phyloP scores from a whole-genome alignment of 2,797 vertebrate genomes.

The Cygnus olor region DNA sequence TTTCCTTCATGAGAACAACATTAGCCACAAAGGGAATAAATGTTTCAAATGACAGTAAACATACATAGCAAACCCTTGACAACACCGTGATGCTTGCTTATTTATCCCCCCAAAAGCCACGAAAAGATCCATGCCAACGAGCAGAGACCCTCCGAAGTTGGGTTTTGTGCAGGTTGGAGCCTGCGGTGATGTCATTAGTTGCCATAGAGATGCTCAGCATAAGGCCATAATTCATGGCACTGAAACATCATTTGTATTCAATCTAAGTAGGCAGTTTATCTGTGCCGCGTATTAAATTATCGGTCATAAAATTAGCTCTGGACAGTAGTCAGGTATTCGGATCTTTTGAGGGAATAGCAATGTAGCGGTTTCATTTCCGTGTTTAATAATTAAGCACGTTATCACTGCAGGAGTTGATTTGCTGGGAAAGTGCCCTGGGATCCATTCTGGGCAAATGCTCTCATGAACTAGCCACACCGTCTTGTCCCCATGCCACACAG shows the following conservation, averaged over 20 bases:
- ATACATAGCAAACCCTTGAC: conserved; percentile 71
- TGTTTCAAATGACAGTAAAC: conserved; percentile 75
- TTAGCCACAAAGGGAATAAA: conserved; percentile 79
- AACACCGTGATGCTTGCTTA: conserved; percentile 55
- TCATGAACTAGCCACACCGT: not conserved
- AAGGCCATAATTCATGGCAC: conserved; percentile 72
- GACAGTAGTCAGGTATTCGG: conserved; percentile 50
- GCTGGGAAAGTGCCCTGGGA: not conserved
- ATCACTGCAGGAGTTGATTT: conserved; percentile 9
- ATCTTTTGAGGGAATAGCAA: conserved; percentile 36
- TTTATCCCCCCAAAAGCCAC: conserved; percentile 41
- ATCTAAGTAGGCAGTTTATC: conserved; percentile 60
- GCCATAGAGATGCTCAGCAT: conserved; percentile 79
- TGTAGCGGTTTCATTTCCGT: not conserved
- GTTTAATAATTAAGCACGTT: conserved; percentile 35
- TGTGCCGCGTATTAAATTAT: conserved; percentile 63
- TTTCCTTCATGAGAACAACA: conserved; percentile 73
- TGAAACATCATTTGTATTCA: conserved; percentile 76
- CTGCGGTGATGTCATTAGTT: conserved; percentile 79
- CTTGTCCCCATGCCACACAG: not conserved
- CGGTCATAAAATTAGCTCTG: conserved; percentile 69
- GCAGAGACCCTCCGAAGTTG: conserved; percentile 64
- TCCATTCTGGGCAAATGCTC: not conserved
- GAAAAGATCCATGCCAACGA: conserved; percentile 38
- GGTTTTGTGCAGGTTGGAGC: conserved; percentile 70